phyloP scores from a whole-genome alignment of 2,113 vertebrate species.

The Engystomops pustulosus region DNA sequence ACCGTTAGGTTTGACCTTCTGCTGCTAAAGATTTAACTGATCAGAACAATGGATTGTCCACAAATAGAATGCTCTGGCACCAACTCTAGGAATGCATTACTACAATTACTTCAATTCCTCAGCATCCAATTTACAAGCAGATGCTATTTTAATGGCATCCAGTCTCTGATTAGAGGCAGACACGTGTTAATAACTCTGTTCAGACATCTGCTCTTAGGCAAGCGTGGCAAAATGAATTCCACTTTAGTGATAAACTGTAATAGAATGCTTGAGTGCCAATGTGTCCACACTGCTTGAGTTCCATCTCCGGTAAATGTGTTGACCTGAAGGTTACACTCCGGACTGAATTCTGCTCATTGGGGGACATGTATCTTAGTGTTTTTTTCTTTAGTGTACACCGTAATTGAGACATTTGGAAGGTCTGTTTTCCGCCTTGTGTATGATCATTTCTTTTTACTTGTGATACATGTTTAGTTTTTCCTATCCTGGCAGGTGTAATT shows the following conservation, averaged over 20 bases:
- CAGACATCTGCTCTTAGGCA: constrained; percentile 38
- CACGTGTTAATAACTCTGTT: constrained; percentile 29
- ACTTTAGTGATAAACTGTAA: not conserved
- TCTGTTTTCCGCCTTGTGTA: no score
- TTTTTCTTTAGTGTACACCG: no score
- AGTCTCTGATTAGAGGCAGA: not conserved
- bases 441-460: no score
- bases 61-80: constrained; percentile 21
- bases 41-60: not conserved
- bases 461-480: no score
- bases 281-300: not conserved
- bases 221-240: not conserved
- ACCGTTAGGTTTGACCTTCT: no score
- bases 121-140: constrained; percentile 45
- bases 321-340: not conserved
- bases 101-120: constrained; percentile 18
- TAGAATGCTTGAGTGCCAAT: not conserved
- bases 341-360: no score
- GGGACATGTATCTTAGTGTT: no score
- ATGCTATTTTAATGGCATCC: constrained; percentile 37
- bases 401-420: no score
- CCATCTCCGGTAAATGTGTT: not conserved
- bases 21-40: no score
- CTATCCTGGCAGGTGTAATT: no score
- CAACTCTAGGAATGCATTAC: constrained; percentile 20